Evolutionary conservation across 2,888 invertebrate species (phyloP).

Genomic region (Geotrupes spiniger): DNA sequence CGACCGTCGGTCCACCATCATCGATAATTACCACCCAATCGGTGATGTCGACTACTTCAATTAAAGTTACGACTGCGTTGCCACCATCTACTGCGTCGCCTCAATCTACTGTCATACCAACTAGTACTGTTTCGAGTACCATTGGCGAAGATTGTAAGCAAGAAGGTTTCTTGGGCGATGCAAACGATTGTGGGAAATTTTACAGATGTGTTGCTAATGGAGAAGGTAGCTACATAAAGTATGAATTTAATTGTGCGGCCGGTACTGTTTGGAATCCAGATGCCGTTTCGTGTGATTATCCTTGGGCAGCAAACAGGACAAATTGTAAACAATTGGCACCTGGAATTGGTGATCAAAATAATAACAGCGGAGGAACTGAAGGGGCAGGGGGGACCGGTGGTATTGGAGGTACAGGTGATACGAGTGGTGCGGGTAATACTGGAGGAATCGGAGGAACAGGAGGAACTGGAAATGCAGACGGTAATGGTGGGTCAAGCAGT

Average conservation of each 20-base stretch:
- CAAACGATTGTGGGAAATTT: conserved; percentile 69
- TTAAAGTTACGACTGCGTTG: background rate
- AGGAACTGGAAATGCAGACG: background rate
- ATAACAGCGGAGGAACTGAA: conserved; percentile 9
- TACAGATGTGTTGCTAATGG: conserved; percentile 71
- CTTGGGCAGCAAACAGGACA: conserved; percentile 49
- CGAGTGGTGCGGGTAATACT: background rate
- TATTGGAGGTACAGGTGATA: conserved; percentile 8
- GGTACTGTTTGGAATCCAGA: conserved; percentile 76
- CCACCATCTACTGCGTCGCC: background rate
- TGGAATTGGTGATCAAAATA: conserved; percentile 15
- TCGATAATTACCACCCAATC: conserved; percentile 21
- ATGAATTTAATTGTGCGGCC: conserved; percentile 70
- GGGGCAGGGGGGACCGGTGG: conserved; percentile 8
- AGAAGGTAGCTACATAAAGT: conserved; percentile 59
- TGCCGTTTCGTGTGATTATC: conserved; percentile 69
- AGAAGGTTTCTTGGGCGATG: conserved; percentile 71
- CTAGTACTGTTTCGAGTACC: conserved; percentile 11
- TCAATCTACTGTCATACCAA: background rate
- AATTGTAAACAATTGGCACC: conserved; percentile 9
- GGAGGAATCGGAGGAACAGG: conserved; percentile 5
- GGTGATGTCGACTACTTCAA: conserved; percentile 16
- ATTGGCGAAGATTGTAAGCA: conserved; percentile 50
- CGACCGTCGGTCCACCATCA: conserved; percentile 31
- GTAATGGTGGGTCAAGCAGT: conserved; percentile 7